Conservation (phyloP, 2,797 vertebrate species). For the Dendrocincla tyrannina region DNA sequence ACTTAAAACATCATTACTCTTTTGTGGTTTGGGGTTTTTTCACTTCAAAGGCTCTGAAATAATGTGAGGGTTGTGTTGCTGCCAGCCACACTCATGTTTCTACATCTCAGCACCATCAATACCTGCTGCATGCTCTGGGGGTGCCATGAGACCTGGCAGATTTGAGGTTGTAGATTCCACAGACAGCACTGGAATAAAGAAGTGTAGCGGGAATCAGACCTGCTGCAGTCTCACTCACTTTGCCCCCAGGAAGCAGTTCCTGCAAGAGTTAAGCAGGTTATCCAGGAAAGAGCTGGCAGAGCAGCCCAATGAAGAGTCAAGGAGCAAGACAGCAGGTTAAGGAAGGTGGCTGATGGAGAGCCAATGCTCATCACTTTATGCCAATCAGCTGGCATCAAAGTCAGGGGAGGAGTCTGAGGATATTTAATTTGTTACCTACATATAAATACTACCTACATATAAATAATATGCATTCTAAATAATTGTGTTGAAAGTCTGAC, state of each 20-base stretch:
- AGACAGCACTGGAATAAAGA: background rate
- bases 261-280: background rate
- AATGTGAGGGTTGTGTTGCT: background rate
- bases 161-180: background rate
- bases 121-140: rapidly evolving
- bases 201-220: background rate
- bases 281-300: background rate
- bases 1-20: background rate
- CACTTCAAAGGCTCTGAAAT: background rate
- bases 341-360: background rate
- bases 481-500: background rate
- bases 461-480: background rate
- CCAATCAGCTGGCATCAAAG: background rate
- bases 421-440: background rate
- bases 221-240: background rate
- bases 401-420: background rate
- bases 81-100: rapidly evolving
- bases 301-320: background rate
- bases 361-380: background rate
- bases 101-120: background rate
- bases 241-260: background rate
- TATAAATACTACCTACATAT: background rate
- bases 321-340: background rate
- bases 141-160: background rate
- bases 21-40: background rate